Evolutionary conservation across 1,140 invertebrate genomes (phyloP).

Genomic region (Maniola jurtina): DNA sequence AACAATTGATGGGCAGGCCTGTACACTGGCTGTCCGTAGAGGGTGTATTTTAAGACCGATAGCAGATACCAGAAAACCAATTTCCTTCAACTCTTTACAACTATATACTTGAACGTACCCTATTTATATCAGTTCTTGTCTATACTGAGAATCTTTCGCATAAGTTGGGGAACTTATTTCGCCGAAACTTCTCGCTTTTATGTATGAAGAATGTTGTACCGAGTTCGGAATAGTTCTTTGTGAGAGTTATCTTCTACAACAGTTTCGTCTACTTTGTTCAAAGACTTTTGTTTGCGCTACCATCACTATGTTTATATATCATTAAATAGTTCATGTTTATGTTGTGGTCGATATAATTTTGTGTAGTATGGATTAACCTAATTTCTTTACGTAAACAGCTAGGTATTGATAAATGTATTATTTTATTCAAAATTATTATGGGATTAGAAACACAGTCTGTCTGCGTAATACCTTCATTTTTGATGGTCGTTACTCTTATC

Average conservation of each 20-base stretch:
- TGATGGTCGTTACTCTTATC: no score
- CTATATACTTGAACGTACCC: not conserved
- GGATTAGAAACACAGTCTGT: no score
- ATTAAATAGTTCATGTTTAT: not conserved
- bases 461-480: no score
- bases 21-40: no score
- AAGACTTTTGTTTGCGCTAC: slow-evolving; percentile 7
- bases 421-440: no score
- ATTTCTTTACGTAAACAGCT: no score
- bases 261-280: slow-evolving; percentile 13
- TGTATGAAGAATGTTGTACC: slow-evolving; percentile 26
- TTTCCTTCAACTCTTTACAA: not conserved
- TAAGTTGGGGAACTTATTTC: slow-evolving; percentile 20
- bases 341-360: not conserved
- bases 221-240: slow-evolving; percentile 24
- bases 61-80: not conserved
- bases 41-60: no score
- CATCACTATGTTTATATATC: slow-evolving; percentile 1
- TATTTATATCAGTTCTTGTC: slow-evolving; percentile 15
- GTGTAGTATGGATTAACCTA: no score
- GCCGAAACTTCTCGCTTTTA: slow-evolving; percentile 20
- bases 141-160: slow-evolving; percentile 20
- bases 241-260: slow-evolving; percentile 12
- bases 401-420: no score
- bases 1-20: no score